Conservation (phyloP, 2,113 vertebrate species). For the Gila orcuttii region DNA sequence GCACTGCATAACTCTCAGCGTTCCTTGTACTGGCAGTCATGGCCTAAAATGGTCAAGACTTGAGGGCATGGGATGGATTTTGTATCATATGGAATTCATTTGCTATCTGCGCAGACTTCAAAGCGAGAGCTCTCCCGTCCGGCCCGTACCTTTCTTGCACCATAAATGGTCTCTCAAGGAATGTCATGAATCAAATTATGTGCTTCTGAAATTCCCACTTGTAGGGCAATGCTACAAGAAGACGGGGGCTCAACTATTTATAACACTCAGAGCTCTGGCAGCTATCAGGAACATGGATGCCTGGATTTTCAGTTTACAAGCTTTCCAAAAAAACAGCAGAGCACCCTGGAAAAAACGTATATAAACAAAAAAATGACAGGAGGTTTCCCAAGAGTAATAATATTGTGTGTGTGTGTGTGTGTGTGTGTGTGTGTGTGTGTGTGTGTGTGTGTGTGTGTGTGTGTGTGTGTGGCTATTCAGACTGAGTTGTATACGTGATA, state of each 20-base stretch:
- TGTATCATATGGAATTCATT: slow-evolving; percentile 41
- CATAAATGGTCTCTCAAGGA: slow-evolving; percentile 38
- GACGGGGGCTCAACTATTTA: slow-evolving; percentile 10
- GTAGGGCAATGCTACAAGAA: slow-evolving; percentile 26
- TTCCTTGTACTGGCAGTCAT: slow-evolving; percentile 11
- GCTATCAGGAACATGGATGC: slow-evolving; percentile 18
- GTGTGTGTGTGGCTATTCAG: background rate
- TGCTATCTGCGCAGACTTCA: slow-evolving; percentile 33
- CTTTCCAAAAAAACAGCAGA: background rate
- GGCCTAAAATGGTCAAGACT: slow-evolving; percentile 27
- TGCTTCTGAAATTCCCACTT: slow-evolving; percentile 39
- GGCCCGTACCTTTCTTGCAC: slow-evolving; percentile 19
- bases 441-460: no score
- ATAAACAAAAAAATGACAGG: slow-evolving; percentile 7
- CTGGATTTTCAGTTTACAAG: slow-evolving; percentile 29
- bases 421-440: no score
- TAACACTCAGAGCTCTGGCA: slow-evolving; percentile 25
- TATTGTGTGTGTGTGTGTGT: no score
- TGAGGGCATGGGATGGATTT: slow-evolving; percentile 22
- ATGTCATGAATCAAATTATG: slow-evolving; percentile 45
- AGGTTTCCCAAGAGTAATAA: background rate
- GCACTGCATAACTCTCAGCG: background rate
- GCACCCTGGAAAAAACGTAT: background rate
- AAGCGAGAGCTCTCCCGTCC: slow-evolving; percentile 14
- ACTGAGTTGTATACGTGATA: background rate